phyloP scores from a whole-genome alignment of 2,113 vertebrate species.

The Hippopotamus amphibius region DNA sequence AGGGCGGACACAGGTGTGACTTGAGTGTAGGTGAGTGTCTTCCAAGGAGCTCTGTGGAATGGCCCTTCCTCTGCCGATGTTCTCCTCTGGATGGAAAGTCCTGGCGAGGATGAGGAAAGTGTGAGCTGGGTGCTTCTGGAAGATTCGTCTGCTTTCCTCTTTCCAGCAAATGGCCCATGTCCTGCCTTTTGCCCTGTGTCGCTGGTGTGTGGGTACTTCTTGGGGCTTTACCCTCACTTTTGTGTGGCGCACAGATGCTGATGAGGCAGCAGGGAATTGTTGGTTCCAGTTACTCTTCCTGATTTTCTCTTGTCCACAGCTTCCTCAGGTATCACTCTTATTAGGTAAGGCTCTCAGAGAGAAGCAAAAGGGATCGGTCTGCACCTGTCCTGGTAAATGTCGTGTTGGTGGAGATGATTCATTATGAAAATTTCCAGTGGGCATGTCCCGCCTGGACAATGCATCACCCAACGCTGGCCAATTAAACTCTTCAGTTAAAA shows the following conservation, averaged over 20 bases:
- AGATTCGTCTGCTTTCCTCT: background rate
- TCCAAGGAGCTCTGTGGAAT: background rate
- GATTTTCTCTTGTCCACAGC: background rate
- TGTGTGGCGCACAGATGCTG: background rate
- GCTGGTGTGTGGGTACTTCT: background rate
- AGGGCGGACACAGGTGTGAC: background rate
- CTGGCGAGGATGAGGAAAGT: background rate
- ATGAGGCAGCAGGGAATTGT: background rate
- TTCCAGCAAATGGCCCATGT: background rate
- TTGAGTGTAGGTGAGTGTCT: background rate
- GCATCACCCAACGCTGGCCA: background rate
- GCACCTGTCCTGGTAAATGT: background rate
- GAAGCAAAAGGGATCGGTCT: background rate
- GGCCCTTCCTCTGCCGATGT: background rate
- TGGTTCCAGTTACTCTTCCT: background rate
- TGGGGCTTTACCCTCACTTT: background rate
- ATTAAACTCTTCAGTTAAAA: background rate
- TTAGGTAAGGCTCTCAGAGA: background rate
- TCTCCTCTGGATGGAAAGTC: background rate
- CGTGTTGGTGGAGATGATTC: constrained; percentile 23
- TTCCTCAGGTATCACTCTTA: constrained; percentile 38
- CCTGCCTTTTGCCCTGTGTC: too few relatives aligned
- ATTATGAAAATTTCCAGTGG: constrained; percentile 31
- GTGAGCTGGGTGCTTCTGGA: background rate
- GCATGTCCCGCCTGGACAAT: background rate